A percentile compares a stretch with the other conserved stretches of the same genome.
Evolutionary conservation across 1,140 invertebrate genomes (phyloP).

Genomic region (Drosophila nasuta): DNA sequence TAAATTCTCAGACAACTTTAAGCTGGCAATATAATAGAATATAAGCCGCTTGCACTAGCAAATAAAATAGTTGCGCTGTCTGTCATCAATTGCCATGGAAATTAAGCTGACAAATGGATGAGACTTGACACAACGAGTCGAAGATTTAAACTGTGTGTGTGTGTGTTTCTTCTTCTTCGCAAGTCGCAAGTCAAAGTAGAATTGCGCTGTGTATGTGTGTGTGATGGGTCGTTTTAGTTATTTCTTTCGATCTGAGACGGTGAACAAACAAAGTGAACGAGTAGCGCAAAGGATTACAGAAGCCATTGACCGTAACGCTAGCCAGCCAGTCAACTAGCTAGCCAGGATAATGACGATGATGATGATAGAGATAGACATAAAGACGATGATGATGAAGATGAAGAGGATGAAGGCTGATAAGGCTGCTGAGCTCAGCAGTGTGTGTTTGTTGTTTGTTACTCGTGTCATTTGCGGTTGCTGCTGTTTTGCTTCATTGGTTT

Average conservation of each 20-base stretch:
- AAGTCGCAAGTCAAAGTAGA: too few relatives aligned
- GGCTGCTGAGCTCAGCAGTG: not conserved
- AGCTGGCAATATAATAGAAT: not conserved
- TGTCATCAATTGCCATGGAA: not conserved
- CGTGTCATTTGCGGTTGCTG: conserved; percentile 74
- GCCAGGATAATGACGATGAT: conserved; percentile 5
- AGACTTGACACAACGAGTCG: not conserved
- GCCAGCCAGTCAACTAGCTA: too few relatives aligned
- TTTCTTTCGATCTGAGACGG: conserved; percentile 34
- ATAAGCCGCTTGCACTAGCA: not conserved
- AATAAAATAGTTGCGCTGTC: not conserved
- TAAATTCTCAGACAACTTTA: not conserved
- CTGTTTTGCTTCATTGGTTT: conserved; percentile 77
- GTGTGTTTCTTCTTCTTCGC: not conserved
- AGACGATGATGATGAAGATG: conserved; percentile 7
- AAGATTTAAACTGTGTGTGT: not conserved
- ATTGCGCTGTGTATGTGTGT: not conserved
- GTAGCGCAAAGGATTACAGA: conserved; percentile 41
- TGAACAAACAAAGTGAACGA: not conserved
- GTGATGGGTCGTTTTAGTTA: conserved; percentile 38
- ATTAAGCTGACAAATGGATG: conserved; percentile 35
- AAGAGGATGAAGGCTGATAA: conserved; percentile 28
- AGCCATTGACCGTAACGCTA: conserved; percentile 27
- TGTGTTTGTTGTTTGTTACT: conserved; percentile 4
- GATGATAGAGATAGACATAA: conserved; percentile 36